These are phyloP conservation scores for Caenorhabditis sp. DNA, from an alignment of 2,888 invertebrate species.

Conservation along the genomic window DNA sequence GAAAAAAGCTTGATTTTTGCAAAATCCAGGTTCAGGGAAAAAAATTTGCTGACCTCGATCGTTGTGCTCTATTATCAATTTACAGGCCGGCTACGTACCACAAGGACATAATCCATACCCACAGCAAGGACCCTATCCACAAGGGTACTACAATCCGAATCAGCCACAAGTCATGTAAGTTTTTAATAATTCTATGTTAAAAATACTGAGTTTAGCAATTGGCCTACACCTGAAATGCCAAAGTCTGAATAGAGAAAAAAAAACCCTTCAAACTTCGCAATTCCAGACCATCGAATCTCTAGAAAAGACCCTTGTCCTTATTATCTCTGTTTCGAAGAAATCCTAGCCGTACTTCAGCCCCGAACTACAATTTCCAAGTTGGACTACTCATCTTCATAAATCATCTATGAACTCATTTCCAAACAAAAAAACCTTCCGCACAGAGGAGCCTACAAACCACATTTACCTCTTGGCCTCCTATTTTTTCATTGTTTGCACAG, in stretches of 20 bases:
- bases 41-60: too few relatives aligned
- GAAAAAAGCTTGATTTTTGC: neutral
- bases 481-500: neutral
- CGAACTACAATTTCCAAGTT: too few relatives aligned
- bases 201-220: neutral
- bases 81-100: slow-evolving; percentile 63
- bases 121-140: slow-evolving; percentile 73
- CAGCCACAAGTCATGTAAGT: slow-evolving; percentile 80
- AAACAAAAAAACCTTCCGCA: too few relatives aligned
- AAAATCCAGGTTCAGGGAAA: too few relatives aligned
- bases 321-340: too few relatives aligned
- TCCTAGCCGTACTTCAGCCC: too few relatives aligned
- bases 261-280: too few relatives aligned
- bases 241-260: too few relatives aligned
- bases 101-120: slow-evolving; percentile 72
- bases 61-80: neutral
- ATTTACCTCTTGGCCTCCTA: slow-evolving; percentile 21
- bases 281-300: too few relatives aligned
- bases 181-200: neutral
- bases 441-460: neutral
- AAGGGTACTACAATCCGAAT: slow-evolving; percentile 75
- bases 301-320: too few relatives aligned
- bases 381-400: too few relatives aligned
- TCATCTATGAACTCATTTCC: too few relatives aligned
- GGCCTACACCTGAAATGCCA: neutral